These are phyloP conservation scores for Lithophane semibrunnea DNA, from an alignment of 2,888 invertebrate species.

Conservation along the genomic window DNA sequence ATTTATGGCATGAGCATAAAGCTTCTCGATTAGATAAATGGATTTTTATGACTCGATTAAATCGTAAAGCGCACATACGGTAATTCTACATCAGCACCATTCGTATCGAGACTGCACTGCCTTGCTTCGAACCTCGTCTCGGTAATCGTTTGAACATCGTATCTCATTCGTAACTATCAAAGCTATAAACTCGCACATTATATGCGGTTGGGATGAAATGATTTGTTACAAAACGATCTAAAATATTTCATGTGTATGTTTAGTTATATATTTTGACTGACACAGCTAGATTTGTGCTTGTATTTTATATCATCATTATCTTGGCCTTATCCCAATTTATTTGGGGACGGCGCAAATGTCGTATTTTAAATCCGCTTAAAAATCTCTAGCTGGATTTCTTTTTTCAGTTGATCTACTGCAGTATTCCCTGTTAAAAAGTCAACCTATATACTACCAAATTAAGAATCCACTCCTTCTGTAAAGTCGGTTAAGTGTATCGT, in stretches of 20 bases:
- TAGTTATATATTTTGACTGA: neutral
- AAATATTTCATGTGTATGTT: neutral
- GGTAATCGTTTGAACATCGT: slow-evolving; percentile 16
- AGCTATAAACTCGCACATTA: neutral
- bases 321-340: neutral
- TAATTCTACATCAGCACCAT: slow-evolving; percentile 18
- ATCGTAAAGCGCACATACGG: slow-evolving; percentile 1
- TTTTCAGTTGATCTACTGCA: neutral
- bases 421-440: neutral
- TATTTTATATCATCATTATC: neutral
- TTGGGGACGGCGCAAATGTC: too few species aligned
- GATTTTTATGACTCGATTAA: slow-evolving; percentile 42
- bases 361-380: neutral
- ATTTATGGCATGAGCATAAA: slow-evolving; percentile 47
- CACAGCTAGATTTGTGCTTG: neutral
- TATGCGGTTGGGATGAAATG: neutral
- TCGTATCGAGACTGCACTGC: slow-evolving; percentile 3
- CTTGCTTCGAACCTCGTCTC: neutral
- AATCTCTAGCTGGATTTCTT: neutral
- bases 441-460: neutral
- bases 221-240: neutral
- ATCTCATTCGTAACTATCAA: slow-evolving; percentile 4
- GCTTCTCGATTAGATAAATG: slow-evolving; percentile 17
- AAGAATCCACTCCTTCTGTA: neutral
- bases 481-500: slow-evolving; percentile 12